phyloP scores from a whole-genome alignment of 2,797 vertebrate genomes.

The Enteromius paludinosus region DNA sequence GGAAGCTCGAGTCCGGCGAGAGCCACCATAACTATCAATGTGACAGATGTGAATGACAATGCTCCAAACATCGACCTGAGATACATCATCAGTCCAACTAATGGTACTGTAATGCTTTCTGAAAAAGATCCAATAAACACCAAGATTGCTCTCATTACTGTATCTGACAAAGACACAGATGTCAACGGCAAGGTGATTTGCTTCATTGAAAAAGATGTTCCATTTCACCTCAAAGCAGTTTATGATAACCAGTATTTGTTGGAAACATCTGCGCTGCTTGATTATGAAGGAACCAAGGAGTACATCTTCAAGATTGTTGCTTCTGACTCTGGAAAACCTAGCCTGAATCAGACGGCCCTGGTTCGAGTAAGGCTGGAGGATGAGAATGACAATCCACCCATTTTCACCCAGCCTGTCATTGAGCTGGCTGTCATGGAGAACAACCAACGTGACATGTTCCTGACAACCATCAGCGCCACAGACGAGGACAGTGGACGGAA shows the following conservation, averaged over 20 bases:
- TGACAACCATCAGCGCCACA: constrained; percentile 95
- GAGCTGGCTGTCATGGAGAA: constrained; percentile 97
- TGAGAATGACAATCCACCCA: constrained; percentile 98
- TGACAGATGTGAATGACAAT: constrained; percentile 99
- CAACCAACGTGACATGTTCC: constrained; percentile 96
- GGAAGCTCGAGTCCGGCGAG: constrained; percentile 95
- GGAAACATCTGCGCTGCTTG: constrained; percentile 95
- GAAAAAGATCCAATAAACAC: constrained; percentile 99
- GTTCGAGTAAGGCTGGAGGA: constrained; percentile 97
- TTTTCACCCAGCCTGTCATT: constrained; percentile 98
- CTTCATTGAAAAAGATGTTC: constrained; percentile 98
- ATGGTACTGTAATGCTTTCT: constrained; percentile 97
- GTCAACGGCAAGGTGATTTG: constrained; percentile 99
- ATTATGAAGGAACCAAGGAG: constrained; percentile 99
- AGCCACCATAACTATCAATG: constrained; percentile 95
- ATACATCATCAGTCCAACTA: constrained; percentile 99
- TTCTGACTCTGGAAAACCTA: constrained; percentile 97
- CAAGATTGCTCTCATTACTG: constrained; percentile 98
- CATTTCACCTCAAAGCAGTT: constrained; percentile 97
- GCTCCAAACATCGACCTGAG: constrained; percentile 98
- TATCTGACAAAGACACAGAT: constrained; percentile 98
- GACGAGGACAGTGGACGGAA: constrained; percentile 99
- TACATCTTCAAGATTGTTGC: constrained; percentile 99
- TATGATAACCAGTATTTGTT: constrained; percentile 99
- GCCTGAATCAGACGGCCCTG: constrained; percentile 96